These are phyloP conservation scores for Drosophila tropicalis DNA, from an alignment of 1,140 invertebrate species.

Conservation along the genomic window DNA sequence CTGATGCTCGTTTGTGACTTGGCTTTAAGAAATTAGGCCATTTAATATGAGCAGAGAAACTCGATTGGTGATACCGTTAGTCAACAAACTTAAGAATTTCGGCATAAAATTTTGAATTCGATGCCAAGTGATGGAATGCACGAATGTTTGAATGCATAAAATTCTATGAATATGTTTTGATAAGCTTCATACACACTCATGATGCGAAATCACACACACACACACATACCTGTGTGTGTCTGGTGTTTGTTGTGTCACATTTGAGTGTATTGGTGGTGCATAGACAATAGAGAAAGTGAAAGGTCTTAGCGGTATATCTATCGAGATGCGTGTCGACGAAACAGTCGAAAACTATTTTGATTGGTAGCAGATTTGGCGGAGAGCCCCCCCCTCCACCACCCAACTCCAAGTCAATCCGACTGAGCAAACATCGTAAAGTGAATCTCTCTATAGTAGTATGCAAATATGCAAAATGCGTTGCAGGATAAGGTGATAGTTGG, in stretches of 20 bases:
- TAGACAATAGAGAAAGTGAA: slow-evolving; percentile 55
- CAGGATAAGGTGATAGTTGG: not conserved
- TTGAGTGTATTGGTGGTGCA: slow-evolving; percentile 19
- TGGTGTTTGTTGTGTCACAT: not conserved
- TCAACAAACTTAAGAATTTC: slow-evolving; percentile 36
- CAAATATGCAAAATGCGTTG: not conserved
- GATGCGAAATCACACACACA: slow-evolving; percentile 3
- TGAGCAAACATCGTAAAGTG: slow-evolving; percentile 1
- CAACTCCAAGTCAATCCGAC: not conserved
- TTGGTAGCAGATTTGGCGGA: not conserved
- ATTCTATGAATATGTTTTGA: not conserved
- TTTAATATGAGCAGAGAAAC: slow-evolving; percentile 33
- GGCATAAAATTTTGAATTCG: slow-evolving; percentile 15
- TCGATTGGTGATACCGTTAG: slow-evolving; percentile 35
- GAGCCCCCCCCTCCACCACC: not conserved
- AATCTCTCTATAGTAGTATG: slow-evolving; percentile 2
- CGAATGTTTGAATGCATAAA: slow-evolving; percentile 26
- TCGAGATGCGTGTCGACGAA: slow-evolving; percentile 20
- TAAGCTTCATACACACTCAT: not conserved
- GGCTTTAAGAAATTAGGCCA: slow-evolving; percentile 36
- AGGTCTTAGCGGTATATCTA: slow-evolving; percentile 45
- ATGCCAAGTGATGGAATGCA: slow-evolving; percentile 14
- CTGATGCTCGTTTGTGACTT: slow-evolving; percentile 13
- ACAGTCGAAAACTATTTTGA: slow-evolving; percentile 14
- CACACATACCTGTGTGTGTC: not conserved